A percentile compares a stretch with the other conserved stretches of the same genome.
Conservation (phyloP, 2,113 vertebrate species). For the Pomatostomus ruficeps region DNA sequence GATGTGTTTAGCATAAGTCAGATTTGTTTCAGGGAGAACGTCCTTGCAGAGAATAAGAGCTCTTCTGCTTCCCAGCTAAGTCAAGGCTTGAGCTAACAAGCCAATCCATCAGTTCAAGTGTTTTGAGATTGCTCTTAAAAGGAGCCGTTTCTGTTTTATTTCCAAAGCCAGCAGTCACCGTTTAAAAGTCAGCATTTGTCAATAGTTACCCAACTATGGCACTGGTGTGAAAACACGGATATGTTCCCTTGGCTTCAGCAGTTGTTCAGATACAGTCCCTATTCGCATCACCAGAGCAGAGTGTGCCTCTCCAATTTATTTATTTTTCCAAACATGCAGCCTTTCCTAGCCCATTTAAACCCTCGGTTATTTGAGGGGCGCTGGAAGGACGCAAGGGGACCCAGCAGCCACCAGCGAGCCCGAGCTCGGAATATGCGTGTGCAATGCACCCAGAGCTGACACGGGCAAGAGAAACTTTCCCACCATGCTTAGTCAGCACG, state of each 20-base stretch:
- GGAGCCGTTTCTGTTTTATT: background rate
- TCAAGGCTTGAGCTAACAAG: background rate
- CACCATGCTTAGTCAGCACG: background rate
- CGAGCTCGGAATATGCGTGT: background rate
- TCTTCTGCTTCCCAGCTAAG: background rate
- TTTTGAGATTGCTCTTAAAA: background rate
- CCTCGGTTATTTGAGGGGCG: background rate
- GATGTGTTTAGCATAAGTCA: background rate
- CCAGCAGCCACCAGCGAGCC: background rate
- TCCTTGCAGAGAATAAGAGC: background rate
- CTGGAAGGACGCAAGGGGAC: background rate
- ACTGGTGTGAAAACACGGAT: slow-evolving; percentile 2
- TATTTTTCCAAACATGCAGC: background rate
- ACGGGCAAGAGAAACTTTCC: background rate
- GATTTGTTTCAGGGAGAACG: background rate
- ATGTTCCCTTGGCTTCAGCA: background rate
- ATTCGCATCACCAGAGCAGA: background rate
- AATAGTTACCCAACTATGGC: background rate
- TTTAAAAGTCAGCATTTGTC: slow-evolving; percentile 30
- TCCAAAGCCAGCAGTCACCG: background rate
- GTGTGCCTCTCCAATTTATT: background rate
- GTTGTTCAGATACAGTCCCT: background rate
- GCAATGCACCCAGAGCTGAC: background rate
- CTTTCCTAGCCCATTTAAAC: background rate
- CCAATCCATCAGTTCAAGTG: background rate